phyloP scores from a whole-genome alignment of 2,113 vertebrate species.

The Guaruba guarouba region DNA sequence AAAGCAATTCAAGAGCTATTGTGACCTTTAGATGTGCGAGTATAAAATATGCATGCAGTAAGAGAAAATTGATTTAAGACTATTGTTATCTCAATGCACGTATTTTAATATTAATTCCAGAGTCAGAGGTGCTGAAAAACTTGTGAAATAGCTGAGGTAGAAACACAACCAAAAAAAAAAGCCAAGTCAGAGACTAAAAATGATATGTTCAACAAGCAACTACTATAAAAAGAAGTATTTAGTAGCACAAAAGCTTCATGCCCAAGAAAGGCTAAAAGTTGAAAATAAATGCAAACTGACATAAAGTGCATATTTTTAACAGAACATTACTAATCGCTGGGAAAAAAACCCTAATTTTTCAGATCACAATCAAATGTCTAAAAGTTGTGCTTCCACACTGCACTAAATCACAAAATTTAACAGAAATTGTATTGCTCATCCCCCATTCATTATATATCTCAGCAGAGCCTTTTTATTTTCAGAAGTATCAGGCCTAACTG shows the following conservation, averaged over 20 bases:
- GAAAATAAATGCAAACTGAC: background rate
- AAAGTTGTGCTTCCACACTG: background rate
- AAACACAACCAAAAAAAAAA: background rate
- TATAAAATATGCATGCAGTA: background rate
- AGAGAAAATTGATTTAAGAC: background rate
- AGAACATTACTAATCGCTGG: background rate
- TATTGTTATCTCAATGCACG: background rate
- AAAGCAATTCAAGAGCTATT: background rate
- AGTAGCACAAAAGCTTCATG: background rate
- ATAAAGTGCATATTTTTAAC: background rate
- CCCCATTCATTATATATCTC: background rate
- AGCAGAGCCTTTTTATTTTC: background rate
- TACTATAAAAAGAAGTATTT: background rate
- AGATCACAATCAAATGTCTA: background rate
- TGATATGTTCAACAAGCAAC: background rate
- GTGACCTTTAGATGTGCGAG: background rate
- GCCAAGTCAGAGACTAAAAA: background rate
- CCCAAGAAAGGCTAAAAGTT: background rate
- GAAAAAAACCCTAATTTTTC: background rate
- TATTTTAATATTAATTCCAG: background rate
- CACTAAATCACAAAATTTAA: background rate
- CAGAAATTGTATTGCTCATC: background rate
- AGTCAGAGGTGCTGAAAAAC: background rate
- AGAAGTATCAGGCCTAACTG: background rate
- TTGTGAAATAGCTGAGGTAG: background rate